Evolutionary conservation across 2,888 invertebrate genomes (phyloP), one percentile per base, ranked within the genome.

Genomic region (Oxystoma pomonae): DNA sequence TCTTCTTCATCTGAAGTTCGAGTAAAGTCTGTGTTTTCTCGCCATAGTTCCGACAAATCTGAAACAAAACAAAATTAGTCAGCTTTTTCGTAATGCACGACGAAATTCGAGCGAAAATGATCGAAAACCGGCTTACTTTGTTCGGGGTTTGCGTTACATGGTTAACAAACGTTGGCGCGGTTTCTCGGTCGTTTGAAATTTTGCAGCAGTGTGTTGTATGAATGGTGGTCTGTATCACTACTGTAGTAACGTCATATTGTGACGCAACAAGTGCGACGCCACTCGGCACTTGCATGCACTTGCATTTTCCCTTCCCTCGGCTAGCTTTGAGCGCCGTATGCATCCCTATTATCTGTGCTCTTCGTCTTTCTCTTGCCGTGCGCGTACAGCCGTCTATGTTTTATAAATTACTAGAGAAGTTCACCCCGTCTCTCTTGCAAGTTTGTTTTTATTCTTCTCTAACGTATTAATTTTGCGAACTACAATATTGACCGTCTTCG

Each of bases 211-310:
- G 74, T 75, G 75, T 71, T 74, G 75, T 72, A 75, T 76, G 75
- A 74, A 76, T 76, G 75, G 75, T 74, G 74, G 75, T 75, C 76
- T 75, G 76, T 74, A 76, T 75, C 75, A 75, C 76, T 73, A 76
- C 76, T 76, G 75, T 76, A 74, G 74, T 76, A 76, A 75, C 76
- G 75, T 80, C 80, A 80, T 78, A 77, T 75, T 76, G 77, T 79
- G 80, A 80, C 80, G 80, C 80, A 80, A 81, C 80, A 80, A 80
- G 81, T 81, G 80, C 80, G 80, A 80, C 80, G 78, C 79, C 80
- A 78, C 76, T 76, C 80, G 80, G 79, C 79, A 78, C 77, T 80
- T 77, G 77, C 76, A 80, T 80, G 80, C 80, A 80, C 79, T 79
- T 80, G 80, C 80, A 80, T 78, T 80, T 78, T 77, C 78, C 78